These are phyloP conservation scores for Oncorhynchus nerka DNA, from an alignment of 2,113 vertebrate genomes.

Conservation along the genomic window DNA sequence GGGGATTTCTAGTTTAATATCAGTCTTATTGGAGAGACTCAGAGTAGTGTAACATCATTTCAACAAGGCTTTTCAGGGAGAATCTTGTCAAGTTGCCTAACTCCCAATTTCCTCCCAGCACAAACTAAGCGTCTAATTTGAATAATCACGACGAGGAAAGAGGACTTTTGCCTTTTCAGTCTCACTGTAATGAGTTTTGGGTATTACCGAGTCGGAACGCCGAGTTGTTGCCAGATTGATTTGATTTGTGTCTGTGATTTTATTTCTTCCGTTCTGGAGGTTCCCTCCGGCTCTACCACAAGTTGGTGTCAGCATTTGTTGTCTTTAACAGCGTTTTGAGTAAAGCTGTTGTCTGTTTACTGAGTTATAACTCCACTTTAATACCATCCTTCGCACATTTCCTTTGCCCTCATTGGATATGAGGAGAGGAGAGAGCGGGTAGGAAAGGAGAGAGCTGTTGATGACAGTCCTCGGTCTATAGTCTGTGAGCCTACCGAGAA, in stretches of 20 bases:
- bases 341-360: background rate
- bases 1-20: constrained; percentile 48
- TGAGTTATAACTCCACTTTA: background rate
- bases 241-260: background rate
- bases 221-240: background rate
- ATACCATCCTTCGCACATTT: background rate
- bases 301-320: background rate
- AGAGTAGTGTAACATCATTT: constrained; percentile 40
- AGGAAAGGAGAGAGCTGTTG: no score
- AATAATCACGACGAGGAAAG: constrained; percentile 47
- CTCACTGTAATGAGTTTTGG: constrained; percentile 1
- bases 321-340: background rate
- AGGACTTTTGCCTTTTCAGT: constrained; percentile 11
- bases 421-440: no score
- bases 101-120: constrained; percentile 50
- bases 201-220: background rate
- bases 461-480: no score
- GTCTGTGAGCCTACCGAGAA: no score
- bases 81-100: constrained; percentile 21
- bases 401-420: background rate
- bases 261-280: background rate
- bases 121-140: constrained; percentile 52
- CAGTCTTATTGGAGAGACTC: constrained; percentile 31
- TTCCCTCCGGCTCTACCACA: background rate
- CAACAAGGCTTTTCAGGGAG: constrained; percentile 33